phyloP scores from a whole-genome alignment of 1,140 invertebrate genomes.

The Lasioglossum albipes region DNA sequence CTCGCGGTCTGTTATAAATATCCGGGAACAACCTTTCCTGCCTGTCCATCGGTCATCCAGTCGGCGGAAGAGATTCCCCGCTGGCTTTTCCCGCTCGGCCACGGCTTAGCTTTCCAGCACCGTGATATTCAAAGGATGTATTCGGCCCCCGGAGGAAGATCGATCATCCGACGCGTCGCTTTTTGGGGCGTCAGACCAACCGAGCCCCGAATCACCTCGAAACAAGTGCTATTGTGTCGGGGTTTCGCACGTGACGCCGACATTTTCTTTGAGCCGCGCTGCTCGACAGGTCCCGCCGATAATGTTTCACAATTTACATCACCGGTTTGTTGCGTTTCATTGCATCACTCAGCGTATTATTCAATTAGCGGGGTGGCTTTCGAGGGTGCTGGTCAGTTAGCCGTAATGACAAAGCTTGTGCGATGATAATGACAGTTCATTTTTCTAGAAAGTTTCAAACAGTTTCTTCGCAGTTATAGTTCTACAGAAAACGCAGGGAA shows the following conservation, averaged over 20 bases:
- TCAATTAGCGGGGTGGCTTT: background rate
- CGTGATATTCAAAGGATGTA: conserved; percentile 7
- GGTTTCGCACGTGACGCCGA: background rate
- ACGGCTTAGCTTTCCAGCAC: conserved; percentile 2
- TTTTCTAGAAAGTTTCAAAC: too few relatives aligned
- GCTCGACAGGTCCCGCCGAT: too few relatives aligned
- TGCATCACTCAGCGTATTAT: background rate
- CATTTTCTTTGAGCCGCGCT: background rate
- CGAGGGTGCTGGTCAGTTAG: background rate
- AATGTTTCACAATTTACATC: background rate
- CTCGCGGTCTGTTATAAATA: conserved; percentile 69
- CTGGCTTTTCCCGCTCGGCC: conserved; percentile 61
- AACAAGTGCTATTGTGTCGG: conserved; percentile 6
- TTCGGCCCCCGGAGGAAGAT: conserved; percentile 10
- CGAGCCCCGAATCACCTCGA: background rate
- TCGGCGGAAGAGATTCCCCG: conserved; percentile 54
- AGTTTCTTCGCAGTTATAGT: background rate
- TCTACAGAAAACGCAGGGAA: background rate
- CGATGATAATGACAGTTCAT: conserved; percentile 13
- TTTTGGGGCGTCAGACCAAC: conserved; percentile 6
- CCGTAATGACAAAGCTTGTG: conserved; percentile 19
- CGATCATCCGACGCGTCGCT: conserved; percentile 17
- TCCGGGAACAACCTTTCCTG: conserved; percentile 64
- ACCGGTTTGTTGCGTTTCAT: too few relatives aligned
- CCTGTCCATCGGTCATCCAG: conserved; percentile 65